phyloP scores from a whole-genome alignment of 2,113 vertebrate species.

The Oreocharis arfaki region DNA sequence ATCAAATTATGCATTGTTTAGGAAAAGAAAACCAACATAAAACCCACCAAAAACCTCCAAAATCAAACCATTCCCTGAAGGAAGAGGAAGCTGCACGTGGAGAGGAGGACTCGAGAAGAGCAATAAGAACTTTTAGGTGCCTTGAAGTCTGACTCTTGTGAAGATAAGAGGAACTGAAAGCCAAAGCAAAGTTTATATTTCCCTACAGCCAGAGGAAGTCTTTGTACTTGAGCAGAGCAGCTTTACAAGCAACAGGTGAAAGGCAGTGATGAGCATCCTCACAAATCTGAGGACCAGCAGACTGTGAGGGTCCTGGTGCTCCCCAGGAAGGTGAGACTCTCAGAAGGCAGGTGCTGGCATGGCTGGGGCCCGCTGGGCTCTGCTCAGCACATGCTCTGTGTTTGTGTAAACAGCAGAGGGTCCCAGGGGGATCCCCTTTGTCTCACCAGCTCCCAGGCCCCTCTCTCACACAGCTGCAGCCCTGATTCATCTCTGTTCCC shows the following conservation, averaged over 20 bases:
- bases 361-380: fast-evolving
- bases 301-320: neutral
- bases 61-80: neutral
- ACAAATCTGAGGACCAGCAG: neutral
- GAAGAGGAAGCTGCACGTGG: neutral
- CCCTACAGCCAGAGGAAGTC: neutral
- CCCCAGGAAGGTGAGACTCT: neutral
- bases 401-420: neutral
- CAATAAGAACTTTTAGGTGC: neutral
- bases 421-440: neutral
- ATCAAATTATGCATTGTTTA: neutral
- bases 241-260: neutral
- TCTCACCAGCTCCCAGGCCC: constrained; percentile 35
- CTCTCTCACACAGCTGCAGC: constrained; percentile 45
- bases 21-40: fast-evolving
- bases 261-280: neutral
- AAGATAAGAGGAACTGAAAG: neutral
- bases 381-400: neutral
- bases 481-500: constrained; percentile 44
- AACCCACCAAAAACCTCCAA: neutral
- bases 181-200: neutral
- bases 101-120: neutral
- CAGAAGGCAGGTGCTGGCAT: neutral
- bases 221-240: neutral
- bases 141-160: neutral